Conservation (phyloP, 2,888 invertebrate species). For the Thecophora atra region DNA sequence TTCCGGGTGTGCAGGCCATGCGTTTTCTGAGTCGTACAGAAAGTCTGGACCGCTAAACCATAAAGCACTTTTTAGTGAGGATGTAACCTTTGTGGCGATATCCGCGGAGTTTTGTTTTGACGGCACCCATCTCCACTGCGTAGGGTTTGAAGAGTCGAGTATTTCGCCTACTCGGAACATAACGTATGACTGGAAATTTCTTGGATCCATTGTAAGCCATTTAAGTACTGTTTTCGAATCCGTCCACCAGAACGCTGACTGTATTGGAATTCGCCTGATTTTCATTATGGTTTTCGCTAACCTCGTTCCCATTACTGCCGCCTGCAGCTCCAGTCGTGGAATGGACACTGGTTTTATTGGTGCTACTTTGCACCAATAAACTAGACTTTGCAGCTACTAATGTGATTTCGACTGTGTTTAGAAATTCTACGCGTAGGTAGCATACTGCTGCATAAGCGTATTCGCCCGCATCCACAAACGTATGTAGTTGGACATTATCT, state of each 20-base stretch:
- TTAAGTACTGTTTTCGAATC: constrained; percentile 39
- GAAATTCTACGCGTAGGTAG: constrained; percentile 27
- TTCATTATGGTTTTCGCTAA: constrained; percentile 25
- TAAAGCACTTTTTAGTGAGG: too few relatives aligned
- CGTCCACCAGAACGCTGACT: constrained; percentile 35
- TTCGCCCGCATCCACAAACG: constrained; percentile 43
- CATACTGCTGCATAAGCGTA: constrained; percentile 39
- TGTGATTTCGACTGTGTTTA: neutral
- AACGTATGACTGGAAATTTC: constrained; percentile 41
- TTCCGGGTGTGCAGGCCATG: too few relatives aligned
- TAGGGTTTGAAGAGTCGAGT: constrained; percentile 37
- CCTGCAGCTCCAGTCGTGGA: constrained; percentile 31
- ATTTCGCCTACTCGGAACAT: too few relatives aligned
- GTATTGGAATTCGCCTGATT: constrained; percentile 30
- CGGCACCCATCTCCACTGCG: constrained; percentile 41
- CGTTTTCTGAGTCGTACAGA: too few relatives aligned
- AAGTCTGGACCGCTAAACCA: constrained; percentile 42
- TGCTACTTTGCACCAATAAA: constrained; percentile 34
- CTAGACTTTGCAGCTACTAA: constrained; percentile 34
- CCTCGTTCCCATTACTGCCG: constrained; percentile 29
- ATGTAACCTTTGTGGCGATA: too few relatives aligned
- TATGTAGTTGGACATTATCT: constrained; percentile 39
- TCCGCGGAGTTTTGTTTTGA: constrained; percentile 37
- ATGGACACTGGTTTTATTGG: constrained; percentile 36
- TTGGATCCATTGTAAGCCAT: constrained; percentile 40